Conservation (phyloP, 2,888 invertebrate genomes). For the Drosophila nr. fundita region DNA sequence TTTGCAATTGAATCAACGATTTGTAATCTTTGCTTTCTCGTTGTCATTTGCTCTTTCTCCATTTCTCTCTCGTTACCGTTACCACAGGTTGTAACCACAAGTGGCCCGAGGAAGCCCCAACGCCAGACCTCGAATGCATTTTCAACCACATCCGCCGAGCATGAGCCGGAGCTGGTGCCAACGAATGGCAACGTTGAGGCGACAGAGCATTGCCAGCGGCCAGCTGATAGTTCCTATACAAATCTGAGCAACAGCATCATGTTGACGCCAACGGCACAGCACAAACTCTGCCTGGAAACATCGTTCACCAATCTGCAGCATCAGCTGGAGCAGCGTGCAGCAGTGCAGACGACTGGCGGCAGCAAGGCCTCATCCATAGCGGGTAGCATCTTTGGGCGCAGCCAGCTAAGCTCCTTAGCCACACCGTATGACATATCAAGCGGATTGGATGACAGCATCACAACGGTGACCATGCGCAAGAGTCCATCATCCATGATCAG, state of each 20-base stretch:
- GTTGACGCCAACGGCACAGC: constrained; percentile 86
- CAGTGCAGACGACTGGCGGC: constrained; percentile 47
- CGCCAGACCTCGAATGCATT: constrained; percentile 86
- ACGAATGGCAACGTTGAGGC: constrained; percentile 80
- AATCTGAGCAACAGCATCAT: constrained; percentile 82
- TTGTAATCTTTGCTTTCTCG: constrained; percentile 15
- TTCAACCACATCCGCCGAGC: constrained; percentile 82
- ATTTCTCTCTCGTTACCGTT: constrained; percentile 1
- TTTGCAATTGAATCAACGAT: background rate
- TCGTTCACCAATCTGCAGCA: constrained; percentile 90
- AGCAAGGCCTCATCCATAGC: constrained; percentile 84
- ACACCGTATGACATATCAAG: constrained; percentile 85
- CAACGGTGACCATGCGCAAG: constrained; percentile 73
- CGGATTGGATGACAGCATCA: constrained; percentile 82
- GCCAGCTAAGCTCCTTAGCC: constrained; percentile 84
- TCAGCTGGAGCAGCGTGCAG: constrained; percentile 31
- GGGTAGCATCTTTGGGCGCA: constrained; percentile 84
- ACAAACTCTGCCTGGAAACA: constrained; percentile 89
- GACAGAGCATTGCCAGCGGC: constrained; percentile 52
- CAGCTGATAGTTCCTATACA: constrained; percentile 86
- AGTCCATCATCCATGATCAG: constrained; percentile 83
- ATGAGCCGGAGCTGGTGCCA: constrained; percentile 58
- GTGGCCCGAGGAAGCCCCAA: constrained; percentile 92
- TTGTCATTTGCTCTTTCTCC: background rate
- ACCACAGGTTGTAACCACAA: constrained; percentile 90